Base-by-base conservation (phyloP, 1,140 invertebrate species). In the Lepidotrigona ventralis region DNA sequence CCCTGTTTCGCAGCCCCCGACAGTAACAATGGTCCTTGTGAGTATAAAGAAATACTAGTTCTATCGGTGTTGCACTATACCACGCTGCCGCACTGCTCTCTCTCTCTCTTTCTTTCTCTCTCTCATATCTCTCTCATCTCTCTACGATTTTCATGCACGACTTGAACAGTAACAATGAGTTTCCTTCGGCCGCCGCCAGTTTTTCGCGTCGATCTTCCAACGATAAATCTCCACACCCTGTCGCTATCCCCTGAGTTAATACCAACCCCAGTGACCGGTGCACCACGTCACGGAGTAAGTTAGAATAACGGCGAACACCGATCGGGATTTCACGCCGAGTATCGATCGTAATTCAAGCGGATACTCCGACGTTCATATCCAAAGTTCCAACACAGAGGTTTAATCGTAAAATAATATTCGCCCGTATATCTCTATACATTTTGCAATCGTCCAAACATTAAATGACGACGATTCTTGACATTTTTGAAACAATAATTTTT, bases 21-120 rank as follows among this genome's bases (percentile, higher is more conserved):
- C 95, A 96, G 96, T 96, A 96, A 96, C 95, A 97, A 96, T 96
- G 96, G 96, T 95, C 96, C 96, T 95, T 97, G 97, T 97, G 96
- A 97, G 97, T 97, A 97, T 96, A 94, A 93, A 93, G n/a, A 92
- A 81, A 88, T 87, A 90, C 90, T 90, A 92, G 89, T 94, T 94
- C 90, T 93, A 92, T 94, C 93, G 90, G 91, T 92, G 91, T 93
- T 88, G 91, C 91, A 94, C 88, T 90, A 86, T 81, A 86, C 88
- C 92, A 84, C 75, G 87, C 91, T 92, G 82, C 89, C 86, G 90
- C 90, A 92, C 91, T 85, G 85, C 85, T 78, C 21, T 69, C 60
- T 81, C 15, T 46, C 26, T 76, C 21, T 46, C n/a, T 29, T 2
- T 33, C 29, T 33, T 2, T 66, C 51, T 58, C 29, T 56, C 33